Percentiles rank a stretch among this genome's conserved stretches.
Evolutionary conservation across 2,888 invertebrate species (phyloP).

Genomic region (Masnerella sp.): DNA sequence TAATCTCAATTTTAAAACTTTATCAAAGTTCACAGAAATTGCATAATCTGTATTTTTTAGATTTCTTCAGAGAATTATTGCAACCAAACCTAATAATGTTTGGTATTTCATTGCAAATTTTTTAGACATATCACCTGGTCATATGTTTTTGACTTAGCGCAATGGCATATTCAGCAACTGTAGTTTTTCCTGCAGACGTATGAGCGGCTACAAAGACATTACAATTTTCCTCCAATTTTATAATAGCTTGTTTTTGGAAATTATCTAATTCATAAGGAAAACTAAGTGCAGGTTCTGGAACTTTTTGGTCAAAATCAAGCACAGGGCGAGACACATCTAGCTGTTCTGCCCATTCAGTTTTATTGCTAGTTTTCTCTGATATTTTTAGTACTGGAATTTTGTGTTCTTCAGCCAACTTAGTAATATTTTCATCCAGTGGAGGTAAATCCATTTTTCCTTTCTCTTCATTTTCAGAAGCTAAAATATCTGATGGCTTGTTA

Average conservation of each 20-base stretch:
- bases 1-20: too few species aligned
- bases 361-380: constrained; percentile 79
- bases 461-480: constrained; percentile 64
- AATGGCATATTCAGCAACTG: constrained; percentile 98
- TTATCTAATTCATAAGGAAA: constrained; percentile 96
- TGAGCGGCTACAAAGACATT: constrained; percentile 99
- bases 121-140: constrained; percentile 82
- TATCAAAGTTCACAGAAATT: too few species aligned
- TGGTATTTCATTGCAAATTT: too few species aligned
- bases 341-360: constrained; percentile 92
- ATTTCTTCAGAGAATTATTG: not conserved
- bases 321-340: constrained; percentile 90
- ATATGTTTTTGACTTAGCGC: constrained; percentile 95
- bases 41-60: too few species aligned
- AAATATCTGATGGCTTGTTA: constrained; percentile 11
- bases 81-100: too few species aligned
- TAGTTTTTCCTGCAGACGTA: constrained; percentile 99
- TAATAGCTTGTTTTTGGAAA: constrained; percentile 98
- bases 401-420: constrained; percentile 69
- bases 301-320: constrained; percentile 86
- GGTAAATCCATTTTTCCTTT: constrained; percentile 26
- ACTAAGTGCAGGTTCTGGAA: constrained; percentile 90
- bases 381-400: constrained; percentile 84
- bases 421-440: constrained; percentile 70
- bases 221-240: constrained; percentile 94